Base-by-base conservation (phyloP, 2,113 vertebrate genomes). In the Notothenia coriiceps region DNA sequence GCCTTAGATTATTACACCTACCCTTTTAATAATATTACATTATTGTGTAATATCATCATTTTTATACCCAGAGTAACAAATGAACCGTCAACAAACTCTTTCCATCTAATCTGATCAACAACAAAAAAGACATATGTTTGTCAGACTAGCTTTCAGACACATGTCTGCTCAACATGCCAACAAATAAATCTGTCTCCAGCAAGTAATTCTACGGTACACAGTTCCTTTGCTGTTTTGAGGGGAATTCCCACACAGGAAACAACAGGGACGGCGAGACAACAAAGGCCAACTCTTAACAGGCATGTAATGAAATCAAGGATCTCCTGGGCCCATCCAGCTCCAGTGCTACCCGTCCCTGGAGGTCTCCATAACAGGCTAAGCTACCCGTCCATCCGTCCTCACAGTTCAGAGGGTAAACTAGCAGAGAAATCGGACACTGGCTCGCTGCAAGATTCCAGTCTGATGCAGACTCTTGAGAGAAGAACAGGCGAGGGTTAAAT, bases 391-490 rank as follows among this genome's bases (percentile, higher is more conserved):
- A 83, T 92, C 92, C 77, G 20, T 88, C 91, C 88, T 76, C 89
- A 88, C 86, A 54, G 91, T 90, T 91, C 89, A 90, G 79, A 90
- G 91, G 90, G 70, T 88, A 91, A 92, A 91, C 92, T 63, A 92
- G 83, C 82, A 69, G 80, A 64, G 93, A 92, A 92, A 94, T 79
- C 6, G 33, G 89, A 94, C 89, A 91, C 93, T 79, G 65, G 77
- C 72, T 55, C 20, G 20, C 75, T 50, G 71, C 12, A 29, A 82
- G 88, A 67, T 75, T 83, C 76, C 81, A 85, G 73, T 80, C 89
- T 62, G 44, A 79, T 61, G n/a, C 55, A 71, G 69, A 56, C 82
- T 89, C 86, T 60, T 20, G 80, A 85, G 85, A 88, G 77, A 51
- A 20, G 64, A 59, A 83, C 68, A 64, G 83, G 29, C 57, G 20